phyloP scores from a whole-genome alignment of 2,888 invertebrate species.

The Drosophila paracracens region DNA sequence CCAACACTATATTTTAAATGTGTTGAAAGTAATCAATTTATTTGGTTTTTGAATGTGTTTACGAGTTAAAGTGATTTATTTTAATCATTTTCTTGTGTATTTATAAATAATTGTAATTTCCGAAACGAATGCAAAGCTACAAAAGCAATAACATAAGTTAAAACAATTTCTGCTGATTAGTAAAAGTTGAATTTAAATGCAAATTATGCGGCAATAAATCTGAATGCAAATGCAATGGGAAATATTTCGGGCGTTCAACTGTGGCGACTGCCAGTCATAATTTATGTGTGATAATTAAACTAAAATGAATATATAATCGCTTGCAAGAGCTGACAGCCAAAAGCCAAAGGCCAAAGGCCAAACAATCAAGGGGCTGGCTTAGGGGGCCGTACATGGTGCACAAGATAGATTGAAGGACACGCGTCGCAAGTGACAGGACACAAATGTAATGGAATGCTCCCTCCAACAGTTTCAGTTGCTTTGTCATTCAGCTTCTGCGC shows the following conservation, averaged over 20 bases:
- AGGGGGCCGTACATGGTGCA: constrained; percentile 5
- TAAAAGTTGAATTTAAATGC: constrained; percentile 21
- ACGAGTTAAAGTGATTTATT: neutral
- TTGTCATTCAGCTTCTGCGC: constrained; percentile 33
- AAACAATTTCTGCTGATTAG: neutral
- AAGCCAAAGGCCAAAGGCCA: constrained; percentile 33
- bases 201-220: constrained; percentile 12
- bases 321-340: constrained; percentile 9
- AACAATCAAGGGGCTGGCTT: constrained; percentile 24
- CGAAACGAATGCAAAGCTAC: neutral
- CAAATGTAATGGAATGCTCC: constrained; percentile 56
- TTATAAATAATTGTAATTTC: neutral
- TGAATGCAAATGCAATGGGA: neutral
- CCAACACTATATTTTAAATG: accelerated
- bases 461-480: constrained; percentile 28
- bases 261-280: constrained; percentile 35
- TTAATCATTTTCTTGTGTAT: neutral
- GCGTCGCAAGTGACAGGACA: constrained; percentile 26
- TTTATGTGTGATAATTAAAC: constrained; percentile 55
- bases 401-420: constrained; percentile 67
- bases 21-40: neutral
- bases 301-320: constrained; percentile 55
- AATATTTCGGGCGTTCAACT: constrained; percentile 11
- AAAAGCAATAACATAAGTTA: neutral
- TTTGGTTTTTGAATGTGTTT: neutral